Evolutionary conservation across 2,797 vertebrate species (phyloP), one percentile per base, ranked within the genome.

Genomic region (Lemur catta): DNA sequence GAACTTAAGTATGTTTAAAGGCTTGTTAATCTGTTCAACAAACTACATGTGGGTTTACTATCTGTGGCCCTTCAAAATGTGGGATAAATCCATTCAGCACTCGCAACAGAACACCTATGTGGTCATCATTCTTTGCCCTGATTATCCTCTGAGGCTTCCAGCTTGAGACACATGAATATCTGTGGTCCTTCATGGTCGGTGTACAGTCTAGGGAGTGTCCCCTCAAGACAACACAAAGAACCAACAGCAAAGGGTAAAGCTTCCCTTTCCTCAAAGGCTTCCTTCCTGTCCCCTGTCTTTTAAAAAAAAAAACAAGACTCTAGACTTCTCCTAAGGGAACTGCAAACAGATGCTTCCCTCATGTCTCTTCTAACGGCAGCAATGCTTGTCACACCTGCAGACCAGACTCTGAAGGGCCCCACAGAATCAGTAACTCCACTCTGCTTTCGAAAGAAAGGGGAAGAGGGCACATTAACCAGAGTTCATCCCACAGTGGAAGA

Each of bases 251-350:
- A 93, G 38, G 46, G 46, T 46, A 75, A 91, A 78, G 94, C 90
- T 97, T 98, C 92, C 84, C 92, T 96, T 96, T 97, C 91, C 94
- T 97, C 85, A 87, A 95, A 97, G 30, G 41, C 50, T 96, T 98
- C 93, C 96, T 95, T 97, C 97, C 97, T 97, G 91, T 97, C 97
- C 97, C 87, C 91, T 61, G 84, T 97, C 87, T 94, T 97, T 80
- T 75, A 55, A 74, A 41, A 26, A 74, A 26, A 74, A 24, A 74
- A 24, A 41, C 9, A 93, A 84, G 69, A 33, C 91, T 93, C 86
- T 86, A 87, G 92, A 82, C 50, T 82, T 82, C 43, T 93, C 94
- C 72, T 81, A 43, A 92, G 75, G 17, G 61, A 88, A 90, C 4
- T 50, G 50, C 88, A 75, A 43, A 67, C 92, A 92, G 52, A 50